Evolutionary conservation across 2,888 invertebrate species (phyloP).

Genomic region (Oeneis ivallda): DNA sequence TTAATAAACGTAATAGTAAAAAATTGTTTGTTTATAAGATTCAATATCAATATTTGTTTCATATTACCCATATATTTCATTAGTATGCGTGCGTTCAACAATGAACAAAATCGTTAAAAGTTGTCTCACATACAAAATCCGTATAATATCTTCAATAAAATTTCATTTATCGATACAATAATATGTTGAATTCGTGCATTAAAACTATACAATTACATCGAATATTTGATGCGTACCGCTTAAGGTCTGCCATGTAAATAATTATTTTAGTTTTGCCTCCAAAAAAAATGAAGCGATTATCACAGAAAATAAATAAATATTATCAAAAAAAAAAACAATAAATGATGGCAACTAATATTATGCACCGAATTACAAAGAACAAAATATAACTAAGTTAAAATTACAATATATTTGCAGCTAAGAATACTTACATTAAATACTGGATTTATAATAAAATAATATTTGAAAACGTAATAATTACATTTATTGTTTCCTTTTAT

Average conservation of each 20-base stretch:
- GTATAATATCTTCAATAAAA: slow-evolving; percentile 1
- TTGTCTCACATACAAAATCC: background rate
- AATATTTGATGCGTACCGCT: slow-evolving; percentile 15
- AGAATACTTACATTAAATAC: slow-evolving; percentile 46
- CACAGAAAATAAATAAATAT: slow-evolving; percentile 76
- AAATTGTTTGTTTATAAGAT: no score
- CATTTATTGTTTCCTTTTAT: slow-evolving; percentile 32
- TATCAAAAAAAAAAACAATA: slow-evolving; percentile 63
- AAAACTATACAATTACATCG: slow-evolving; percentile 12
- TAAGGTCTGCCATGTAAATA: slow-evolving; percentile 30
- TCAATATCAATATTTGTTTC: background rate
- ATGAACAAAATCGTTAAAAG: background rate
- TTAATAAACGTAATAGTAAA: no score
- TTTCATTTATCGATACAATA: slow-evolving; percentile 5
- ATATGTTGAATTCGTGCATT: slow-evolving; percentile 10
- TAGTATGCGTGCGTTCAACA: background rate
- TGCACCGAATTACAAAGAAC: slow-evolving; percentile 60
- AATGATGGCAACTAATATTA: slow-evolving; percentile 72
- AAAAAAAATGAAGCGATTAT: slow-evolving; percentile 57
- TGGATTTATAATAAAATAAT: slow-evolving; percentile 36
- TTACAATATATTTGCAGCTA: slow-evolving; percentile 23
- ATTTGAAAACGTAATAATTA: slow-evolving; percentile 6
- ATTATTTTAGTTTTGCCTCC: slow-evolving; percentile 32
- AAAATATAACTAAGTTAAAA: slow-evolving; percentile 38
- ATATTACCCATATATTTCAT: background rate